phyloP scores from a whole-genome alignment of 2,888 invertebrate species.

The Diadegma fenestrale region DNA sequence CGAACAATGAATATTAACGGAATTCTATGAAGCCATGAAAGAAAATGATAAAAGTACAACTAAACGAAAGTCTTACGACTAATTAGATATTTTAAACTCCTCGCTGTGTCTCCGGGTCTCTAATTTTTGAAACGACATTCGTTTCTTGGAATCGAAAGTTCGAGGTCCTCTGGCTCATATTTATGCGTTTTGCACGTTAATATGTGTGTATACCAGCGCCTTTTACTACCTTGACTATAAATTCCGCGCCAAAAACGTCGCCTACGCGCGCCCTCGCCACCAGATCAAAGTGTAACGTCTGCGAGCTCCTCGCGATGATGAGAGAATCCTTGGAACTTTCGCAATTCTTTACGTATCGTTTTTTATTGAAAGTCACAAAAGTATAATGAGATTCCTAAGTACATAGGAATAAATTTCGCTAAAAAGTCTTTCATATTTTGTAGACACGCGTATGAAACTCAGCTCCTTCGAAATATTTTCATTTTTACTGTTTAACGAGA shows the following conservation, averaged over 20 bases:
- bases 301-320: slow-evolving; percentile 45
- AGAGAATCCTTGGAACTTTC: slow-evolving; percentile 58
- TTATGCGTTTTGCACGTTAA: slow-evolving; percentile 27
- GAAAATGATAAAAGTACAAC: not conserved
- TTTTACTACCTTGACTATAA: slow-evolving; percentile 61
- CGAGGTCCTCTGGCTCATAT: slow-evolving; percentile 26
- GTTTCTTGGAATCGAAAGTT: slow-evolving; percentile 28
- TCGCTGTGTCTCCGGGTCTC: not conserved
- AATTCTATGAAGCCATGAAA: not conserved
- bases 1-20: slow-evolving; percentile 27
- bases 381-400: slow-evolving; percentile 53
- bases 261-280: slow-evolving; percentile 55
- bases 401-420: slow-evolving; percentile 34
- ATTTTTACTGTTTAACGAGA: not conserved
- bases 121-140: not conserved
- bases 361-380: slow-evolving; percentile 15
- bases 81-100: not conserved
- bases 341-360: slow-evolving; percentile 37
- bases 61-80: too few species aligned
- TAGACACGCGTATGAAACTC: not conserved
- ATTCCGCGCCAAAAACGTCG: slow-evolving; percentile 67
- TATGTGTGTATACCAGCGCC: slow-evolving; percentile 5
- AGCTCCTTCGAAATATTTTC: slow-evolving; percentile 1
- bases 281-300: slow-evolving; percentile 60
- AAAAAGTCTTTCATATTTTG: slow-evolving; percentile 24